Evolutionary conservation across 2,888 invertebrate species (phyloP), one percentile per base, ranked within the genome.

Genomic region (Heteropelma amictum): DNA sequence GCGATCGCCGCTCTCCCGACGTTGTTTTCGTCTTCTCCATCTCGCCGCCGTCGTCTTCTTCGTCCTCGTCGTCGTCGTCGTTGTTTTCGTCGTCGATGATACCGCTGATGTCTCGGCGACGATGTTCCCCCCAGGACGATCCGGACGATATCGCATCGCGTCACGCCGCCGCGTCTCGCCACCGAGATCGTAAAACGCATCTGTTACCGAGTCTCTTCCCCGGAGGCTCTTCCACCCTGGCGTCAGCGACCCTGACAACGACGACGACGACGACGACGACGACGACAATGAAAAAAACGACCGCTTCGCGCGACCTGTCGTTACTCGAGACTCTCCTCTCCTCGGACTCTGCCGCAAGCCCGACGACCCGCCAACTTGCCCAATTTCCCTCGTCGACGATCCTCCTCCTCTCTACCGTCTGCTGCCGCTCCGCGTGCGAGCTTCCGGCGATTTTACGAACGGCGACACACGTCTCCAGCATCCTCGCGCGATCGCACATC

Each of bases 131-230:
- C 49, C 68, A 54, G 51, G 82, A 67, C 58, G 81, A 84, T 84
- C 83, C 83, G 83, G 83, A 85, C 88, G 85, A 85, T 86, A 86
- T 86, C 88, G 88, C 88, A 88, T 88, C 87, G 87, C 87, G 88
- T 88, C 88, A 88, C 88, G 88, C 87, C 87, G 84, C 88, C 87
- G 85, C 88, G 83, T 83, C 81, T 85, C 84, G 84, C 84, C 84
- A 84, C 82, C 85, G 4, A 45, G 23, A 79, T 82, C 83, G 85
- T 85, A 83, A 84, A 86, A 85, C 84, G 86, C 88, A 88, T 88
- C 88, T 87, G 88, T 87, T 81, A 54, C 30, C 12, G 81, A 84
- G 85, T 83, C 81, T 63, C 76, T 73, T 72, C 78, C 23, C 75
- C 67, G 79, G 77, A 78, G 78, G 63, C 77, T 72, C 42, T 54